Percentiles rank a stretch among this genome's conserved stretches.
These are phyloP conservation scores for Cercocebus atys DNA, from an alignment of 2,113 vertebrate genomes.

Conservation along the genomic window DNA sequence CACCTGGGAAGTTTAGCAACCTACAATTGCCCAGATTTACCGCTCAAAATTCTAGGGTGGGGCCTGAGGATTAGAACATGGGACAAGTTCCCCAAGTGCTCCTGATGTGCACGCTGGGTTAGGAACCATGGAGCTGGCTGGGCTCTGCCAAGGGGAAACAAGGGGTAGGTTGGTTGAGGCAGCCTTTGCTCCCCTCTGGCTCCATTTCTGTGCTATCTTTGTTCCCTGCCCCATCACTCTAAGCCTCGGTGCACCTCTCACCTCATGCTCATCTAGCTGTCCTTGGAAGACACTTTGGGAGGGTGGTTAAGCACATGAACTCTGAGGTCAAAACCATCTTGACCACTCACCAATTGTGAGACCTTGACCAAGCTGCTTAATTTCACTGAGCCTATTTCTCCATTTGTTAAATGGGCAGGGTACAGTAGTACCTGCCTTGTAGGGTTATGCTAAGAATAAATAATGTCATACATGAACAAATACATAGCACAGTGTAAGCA, in stretches of 20 bases:
- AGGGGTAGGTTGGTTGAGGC: rapidly evolving
- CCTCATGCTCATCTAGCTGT: not conserved
- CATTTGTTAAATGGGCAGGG: not conserved
- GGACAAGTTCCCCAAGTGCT: not conserved
- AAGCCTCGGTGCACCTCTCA: not conserved
- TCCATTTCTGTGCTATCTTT: not conserved
- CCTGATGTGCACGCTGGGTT: not conserved
- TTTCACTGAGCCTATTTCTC: not conserved
- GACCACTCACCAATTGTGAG: not conserved
- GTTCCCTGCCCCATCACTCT: not conserved
- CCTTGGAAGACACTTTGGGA: not conserved
- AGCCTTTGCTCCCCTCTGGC: no score
- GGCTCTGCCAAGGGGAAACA: not conserved
- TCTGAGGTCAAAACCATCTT: not conserved
- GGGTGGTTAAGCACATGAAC: not conserved
- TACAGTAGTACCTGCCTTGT: no score
- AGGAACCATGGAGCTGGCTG: rapidly evolving
- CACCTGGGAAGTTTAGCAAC: not conserved
- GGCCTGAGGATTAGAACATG: not conserved
- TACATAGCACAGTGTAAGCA: not conserved
- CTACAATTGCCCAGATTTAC: not conserved
- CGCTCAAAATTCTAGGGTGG: not conserved
- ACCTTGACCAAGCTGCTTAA: not conserved
- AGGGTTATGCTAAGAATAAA: not conserved
- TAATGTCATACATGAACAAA: not conserved